These are phyloP conservation scores for Chrysaora quinquecirrha DNA, from an alignment of 30 jellyfish, hydroid and myxozoan species.

Conservation along the genomic window DNA sequence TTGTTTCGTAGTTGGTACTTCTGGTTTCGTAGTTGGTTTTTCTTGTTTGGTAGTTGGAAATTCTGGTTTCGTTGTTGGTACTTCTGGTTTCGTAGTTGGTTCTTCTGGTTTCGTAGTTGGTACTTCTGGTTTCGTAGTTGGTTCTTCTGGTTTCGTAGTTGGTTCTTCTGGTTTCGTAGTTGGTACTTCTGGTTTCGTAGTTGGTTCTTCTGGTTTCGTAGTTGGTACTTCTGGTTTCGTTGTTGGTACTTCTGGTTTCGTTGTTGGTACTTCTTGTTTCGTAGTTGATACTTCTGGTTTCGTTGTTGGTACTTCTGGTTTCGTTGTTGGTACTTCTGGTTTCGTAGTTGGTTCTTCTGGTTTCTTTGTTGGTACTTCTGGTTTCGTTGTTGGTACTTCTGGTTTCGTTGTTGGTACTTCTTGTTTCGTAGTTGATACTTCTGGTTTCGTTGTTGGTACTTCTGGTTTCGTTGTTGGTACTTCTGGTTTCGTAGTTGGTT, in stretches of 20 bases:
- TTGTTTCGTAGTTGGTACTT: neutral
- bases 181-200: too few species aligned
- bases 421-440: too few species aligned
- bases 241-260: too few species aligned
- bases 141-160: too few species aligned
- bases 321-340: too few species aligned
- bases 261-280: neutral
- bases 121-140: neutral
- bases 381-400: neutral
- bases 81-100: too few species aligned
- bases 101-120: neutral
- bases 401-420: too few species aligned
- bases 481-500: constrained; percentile 2
- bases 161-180: neutral
- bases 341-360: neutral
- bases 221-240: neutral
- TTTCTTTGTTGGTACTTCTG: neutral
- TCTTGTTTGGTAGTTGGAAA: neutral
- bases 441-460: neutral
- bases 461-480: neutral
- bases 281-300: neutral
- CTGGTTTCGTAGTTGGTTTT: neutral
- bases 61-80: neutral
- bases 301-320: too few species aligned
- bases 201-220: too few species aligned